Conservation (phyloP, 2,888 invertebrate genomes). For the Prosopocoilus inquinatus region DNA sequence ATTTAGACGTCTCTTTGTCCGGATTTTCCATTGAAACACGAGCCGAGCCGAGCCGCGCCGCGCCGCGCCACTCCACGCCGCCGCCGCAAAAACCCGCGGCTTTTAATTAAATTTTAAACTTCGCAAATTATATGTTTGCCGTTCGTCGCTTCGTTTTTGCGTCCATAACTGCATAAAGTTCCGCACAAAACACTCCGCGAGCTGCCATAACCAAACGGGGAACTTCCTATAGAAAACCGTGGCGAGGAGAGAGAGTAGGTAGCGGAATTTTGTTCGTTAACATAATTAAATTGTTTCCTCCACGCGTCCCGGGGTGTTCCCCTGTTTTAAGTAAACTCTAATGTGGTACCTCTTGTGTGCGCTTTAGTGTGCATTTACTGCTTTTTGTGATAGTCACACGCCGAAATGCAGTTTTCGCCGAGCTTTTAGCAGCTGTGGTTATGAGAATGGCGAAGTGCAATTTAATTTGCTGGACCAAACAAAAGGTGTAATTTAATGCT, state of each 20-base stretch:
- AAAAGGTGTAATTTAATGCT: too few species aligned
- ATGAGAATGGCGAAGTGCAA: too few species aligned
- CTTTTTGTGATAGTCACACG: not conserved
- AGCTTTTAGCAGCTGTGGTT: not conserved
- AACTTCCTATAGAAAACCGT: too few species aligned
- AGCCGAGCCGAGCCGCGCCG: not conserved
- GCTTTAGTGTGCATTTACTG: not conserved
- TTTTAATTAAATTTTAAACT: conserved; percentile 2
- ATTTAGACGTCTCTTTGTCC: conserved; percentile 32
- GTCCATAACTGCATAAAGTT: not conserved
- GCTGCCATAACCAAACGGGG: not conserved
- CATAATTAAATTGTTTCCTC: too few species aligned
- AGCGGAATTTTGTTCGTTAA: too few species aligned
- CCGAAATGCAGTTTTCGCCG: not conserved
- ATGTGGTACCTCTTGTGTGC: not conserved
- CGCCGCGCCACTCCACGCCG: not conserved
- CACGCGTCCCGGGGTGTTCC: too few species aligned
- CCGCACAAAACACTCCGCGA: not conserved
- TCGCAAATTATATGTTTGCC: not conserved
- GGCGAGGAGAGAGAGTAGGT: too few species aligned
- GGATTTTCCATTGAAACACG: conserved; percentile 20
- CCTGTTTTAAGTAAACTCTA: too few species aligned
- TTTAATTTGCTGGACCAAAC: too few species aligned
- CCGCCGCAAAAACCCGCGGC: not conserved
- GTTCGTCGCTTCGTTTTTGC: not conserved